Percentiles rank a stretch among this genome's conserved stretches.
These are phyloP conservation scores for Chascanopsetta lugubris DNA, from an alignment of 2,113 vertebrate genomes.

Conservation along the genomic window DNA sequence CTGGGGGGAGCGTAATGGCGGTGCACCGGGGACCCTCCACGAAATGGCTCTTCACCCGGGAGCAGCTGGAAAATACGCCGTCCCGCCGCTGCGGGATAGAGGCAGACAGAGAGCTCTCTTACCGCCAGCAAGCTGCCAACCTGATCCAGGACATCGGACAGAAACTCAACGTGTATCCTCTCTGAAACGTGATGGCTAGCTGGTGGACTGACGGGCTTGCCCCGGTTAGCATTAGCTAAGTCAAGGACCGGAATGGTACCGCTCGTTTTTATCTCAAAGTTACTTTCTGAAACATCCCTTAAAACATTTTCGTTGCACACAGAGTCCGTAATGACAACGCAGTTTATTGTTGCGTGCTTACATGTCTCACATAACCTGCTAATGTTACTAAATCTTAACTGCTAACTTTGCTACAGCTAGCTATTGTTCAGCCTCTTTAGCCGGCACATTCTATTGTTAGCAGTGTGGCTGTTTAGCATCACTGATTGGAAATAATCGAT, in stretches of 20 bases:
- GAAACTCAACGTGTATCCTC: conserved; percentile 98
- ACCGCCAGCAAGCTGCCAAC: conserved; percentile 97
- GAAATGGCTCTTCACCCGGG: conserved; percentile 97
- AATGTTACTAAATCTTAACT: conserved; percentile 14
- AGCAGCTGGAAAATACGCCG: conserved; percentile 94
- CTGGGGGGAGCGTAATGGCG: conserved; percentile 81
- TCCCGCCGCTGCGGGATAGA: conserved; percentile 93
- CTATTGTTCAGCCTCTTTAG: conserved; percentile 12
- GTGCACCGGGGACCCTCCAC: conserved; percentile 86
- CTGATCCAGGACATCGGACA: conserved; percentile 97
- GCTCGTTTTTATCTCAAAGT: rapidly evolving
- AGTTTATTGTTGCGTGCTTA: rapidly evolving
- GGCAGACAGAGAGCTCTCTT: conserved; percentile 94
- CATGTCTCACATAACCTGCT: rapidly evolving
- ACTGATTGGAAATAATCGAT: neutral
- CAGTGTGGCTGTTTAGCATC: neutral
- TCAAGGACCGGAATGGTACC: neutral
- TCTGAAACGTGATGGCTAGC: conserved; percentile 1
- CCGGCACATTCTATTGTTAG: conserved; percentile 60
- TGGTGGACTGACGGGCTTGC: conserved; percentile 2
- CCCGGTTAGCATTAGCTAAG: conserved; percentile 10
- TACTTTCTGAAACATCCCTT: rapidly evolving
- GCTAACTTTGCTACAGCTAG: conserved; percentile 64
- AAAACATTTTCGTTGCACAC: rapidly evolving
- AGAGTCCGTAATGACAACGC: rapidly evolving